Conservation (phyloP, 2,113 vertebrate genomes). For the Felis chaus region DNA sequence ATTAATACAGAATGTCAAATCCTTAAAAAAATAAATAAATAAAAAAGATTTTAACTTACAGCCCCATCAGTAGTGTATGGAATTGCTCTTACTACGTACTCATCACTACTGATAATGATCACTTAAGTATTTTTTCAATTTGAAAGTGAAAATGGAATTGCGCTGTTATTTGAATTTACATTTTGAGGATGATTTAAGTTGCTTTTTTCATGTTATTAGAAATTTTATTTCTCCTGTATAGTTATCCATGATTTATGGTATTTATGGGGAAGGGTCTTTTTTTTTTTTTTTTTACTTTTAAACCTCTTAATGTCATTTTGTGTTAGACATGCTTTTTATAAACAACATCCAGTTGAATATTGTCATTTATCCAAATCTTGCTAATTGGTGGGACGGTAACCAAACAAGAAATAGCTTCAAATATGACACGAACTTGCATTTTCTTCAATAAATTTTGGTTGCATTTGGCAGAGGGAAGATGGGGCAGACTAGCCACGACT, state of each 20-base stretch:
- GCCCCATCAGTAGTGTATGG: neutral
- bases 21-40: neutral
- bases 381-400: neutral
- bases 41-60: neutral
- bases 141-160: slow-evolving; percentile 12
- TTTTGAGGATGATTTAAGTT: neutral
- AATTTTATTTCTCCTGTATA: neutral
- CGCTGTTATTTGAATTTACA: neutral
- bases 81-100: neutral
- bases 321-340: neutral
- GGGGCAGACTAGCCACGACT: neutral
- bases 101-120: neutral
- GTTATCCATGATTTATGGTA: neutral
- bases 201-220: neutral
- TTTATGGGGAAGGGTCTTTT: neutral
- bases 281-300: neutral
- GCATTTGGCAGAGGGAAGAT: neutral
- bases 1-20: neutral
- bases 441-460: neutral
- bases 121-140: neutral
- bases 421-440: neutral
- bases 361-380: slow-evolving; percentile 5
- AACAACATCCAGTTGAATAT: neutral
- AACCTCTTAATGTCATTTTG: neutral
- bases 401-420: neutral